Conservation (phyloP, 2,113 vertebrate species). For the Sporophila hypoxantha region DNA sequence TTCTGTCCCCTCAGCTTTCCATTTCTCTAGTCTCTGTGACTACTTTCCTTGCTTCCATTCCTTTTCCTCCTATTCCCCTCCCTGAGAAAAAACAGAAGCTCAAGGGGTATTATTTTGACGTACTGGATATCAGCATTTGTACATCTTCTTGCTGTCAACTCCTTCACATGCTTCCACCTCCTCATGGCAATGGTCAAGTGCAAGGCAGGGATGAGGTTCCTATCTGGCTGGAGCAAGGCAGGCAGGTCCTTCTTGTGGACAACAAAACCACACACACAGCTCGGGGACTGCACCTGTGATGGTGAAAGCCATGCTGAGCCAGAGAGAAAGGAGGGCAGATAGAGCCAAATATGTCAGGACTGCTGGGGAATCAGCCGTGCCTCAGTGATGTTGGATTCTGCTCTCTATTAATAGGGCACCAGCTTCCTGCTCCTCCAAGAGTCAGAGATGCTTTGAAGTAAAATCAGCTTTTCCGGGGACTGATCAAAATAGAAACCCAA, state of each 20-base stretch:
- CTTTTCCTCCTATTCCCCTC: not conserved
- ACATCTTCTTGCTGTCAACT: not conserved
- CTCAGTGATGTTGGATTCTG: constrained; percentile 14
- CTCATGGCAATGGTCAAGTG: not conserved
- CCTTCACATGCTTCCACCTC: not conserved
- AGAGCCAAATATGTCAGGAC: not conserved
- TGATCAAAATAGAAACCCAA: constrained; percentile 70
- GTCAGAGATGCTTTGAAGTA: constrained; percentile 63
- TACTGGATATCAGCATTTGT: not conserved
- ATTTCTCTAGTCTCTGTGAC: not conserved
- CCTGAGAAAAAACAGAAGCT: not conserved
- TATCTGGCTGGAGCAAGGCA: not conserved
- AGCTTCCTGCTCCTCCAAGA: constrained; percentile 58
- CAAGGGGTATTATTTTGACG: not conserved
- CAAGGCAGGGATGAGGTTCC: not conserved
- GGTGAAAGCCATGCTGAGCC: not conserved
- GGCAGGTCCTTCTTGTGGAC: not conserved
- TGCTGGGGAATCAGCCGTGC: not conserved
- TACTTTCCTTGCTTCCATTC: not conserved
- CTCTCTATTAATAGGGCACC: constrained; percentile 65
- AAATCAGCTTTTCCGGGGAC: constrained; percentile 69
- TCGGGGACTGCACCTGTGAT: not conserved
- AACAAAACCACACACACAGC: fast-evolving
- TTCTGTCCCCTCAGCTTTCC: not conserved
- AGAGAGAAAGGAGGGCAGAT: not conserved